phyloP scores from a whole-genome alignment of 2,888 invertebrate species.

The Hanleya hanleyi region DNA sequence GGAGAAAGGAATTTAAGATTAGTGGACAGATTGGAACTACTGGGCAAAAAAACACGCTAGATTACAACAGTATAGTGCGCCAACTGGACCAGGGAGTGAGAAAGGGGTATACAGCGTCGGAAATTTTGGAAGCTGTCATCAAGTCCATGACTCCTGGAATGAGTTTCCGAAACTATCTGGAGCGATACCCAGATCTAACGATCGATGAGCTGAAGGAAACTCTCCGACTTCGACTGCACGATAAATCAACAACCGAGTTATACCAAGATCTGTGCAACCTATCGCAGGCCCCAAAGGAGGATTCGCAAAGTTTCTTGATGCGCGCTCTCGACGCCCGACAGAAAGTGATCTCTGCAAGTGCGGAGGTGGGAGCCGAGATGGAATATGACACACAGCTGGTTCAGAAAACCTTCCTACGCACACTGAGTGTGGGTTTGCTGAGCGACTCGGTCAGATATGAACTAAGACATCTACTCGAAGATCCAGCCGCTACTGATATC shows the following conservation, averaged over 20 bases:
- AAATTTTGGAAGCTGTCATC: neutral
- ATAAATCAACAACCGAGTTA: conserved; percentile 17
- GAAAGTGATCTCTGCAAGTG: conserved; percentile 13
- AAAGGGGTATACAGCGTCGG: neutral
- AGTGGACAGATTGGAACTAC: conserved; percentile 4
- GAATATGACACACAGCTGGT: conserved; percentile 12
- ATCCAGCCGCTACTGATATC: neutral
- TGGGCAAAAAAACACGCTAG: neutral
- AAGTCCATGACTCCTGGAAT: too few relatives aligned
- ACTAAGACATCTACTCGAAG: conserved; percentile 11
- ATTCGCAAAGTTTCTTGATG: conserved; percentile 12
- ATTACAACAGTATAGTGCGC: neutral
- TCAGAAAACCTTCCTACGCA: conserved; percentile 1
- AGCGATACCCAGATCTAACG: neutral
- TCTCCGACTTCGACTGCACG: conserved; percentile 13
- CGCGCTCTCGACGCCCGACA: conserved; percentile 14
- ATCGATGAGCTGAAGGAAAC: neutral
- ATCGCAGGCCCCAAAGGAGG: conserved; percentile 9
- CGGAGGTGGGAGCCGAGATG: conserved; percentile 6
- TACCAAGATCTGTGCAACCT: conserved; percentile 17
- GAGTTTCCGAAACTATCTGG: conserved; percentile 9
- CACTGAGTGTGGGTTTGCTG: conserved; percentile 8
- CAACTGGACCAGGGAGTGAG: conserved; percentile 1
- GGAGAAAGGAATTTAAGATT: neutral
- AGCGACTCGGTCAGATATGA: conserved; percentile 9